Evolutionary conservation across 2,888 invertebrate species (phyloP).

Genomic region (Xylocampa areola): DNA sequence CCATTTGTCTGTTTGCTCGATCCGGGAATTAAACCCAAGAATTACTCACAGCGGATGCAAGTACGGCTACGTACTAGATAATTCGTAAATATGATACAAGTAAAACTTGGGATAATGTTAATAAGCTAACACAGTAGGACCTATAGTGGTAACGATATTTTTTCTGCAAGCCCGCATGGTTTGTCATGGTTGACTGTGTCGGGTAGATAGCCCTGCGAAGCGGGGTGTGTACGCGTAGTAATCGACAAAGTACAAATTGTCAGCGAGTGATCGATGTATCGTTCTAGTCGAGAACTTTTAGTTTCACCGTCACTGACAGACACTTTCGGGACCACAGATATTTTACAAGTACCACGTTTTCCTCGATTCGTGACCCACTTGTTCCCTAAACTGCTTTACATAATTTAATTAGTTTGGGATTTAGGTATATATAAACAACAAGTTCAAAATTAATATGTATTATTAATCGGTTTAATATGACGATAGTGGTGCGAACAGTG

Average conservation of each 20-base stretch:
- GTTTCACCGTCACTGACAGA: slow-evolving; percentile 5
- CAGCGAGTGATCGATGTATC: slow-evolving; percentile 28
- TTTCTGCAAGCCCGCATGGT: too few species aligned
- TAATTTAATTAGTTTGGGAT: neutral
- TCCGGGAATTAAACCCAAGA: too few species aligned
- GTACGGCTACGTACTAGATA: too few species aligned
- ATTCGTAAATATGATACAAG: too few species aligned
- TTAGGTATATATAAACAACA: slow-evolving; percentile 35
- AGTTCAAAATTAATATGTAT: slow-evolving; percentile 37
- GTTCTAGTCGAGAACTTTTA: slow-evolving; percentile 10
- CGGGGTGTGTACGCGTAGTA: neutral
- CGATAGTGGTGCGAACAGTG: slow-evolving; percentile 55
- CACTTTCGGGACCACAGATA: neutral
- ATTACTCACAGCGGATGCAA: too few species aligned
- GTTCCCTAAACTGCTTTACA: neutral
- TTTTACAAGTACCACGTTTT: neutral
- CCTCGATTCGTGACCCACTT: neutral
- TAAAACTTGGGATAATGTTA: too few species aligned
- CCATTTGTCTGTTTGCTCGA: too few species aligned
- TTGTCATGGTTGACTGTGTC: neutral
- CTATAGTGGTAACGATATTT: too few species aligned
- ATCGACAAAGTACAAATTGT: neutral
- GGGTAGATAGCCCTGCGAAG: neutral
- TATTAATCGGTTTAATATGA: slow-evolving; percentile 50
- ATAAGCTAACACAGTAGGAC: too few species aligned